Evolutionary conservation across 2,113 vertebrate species (phyloP).

Genomic region (Charina bottae): DNA sequence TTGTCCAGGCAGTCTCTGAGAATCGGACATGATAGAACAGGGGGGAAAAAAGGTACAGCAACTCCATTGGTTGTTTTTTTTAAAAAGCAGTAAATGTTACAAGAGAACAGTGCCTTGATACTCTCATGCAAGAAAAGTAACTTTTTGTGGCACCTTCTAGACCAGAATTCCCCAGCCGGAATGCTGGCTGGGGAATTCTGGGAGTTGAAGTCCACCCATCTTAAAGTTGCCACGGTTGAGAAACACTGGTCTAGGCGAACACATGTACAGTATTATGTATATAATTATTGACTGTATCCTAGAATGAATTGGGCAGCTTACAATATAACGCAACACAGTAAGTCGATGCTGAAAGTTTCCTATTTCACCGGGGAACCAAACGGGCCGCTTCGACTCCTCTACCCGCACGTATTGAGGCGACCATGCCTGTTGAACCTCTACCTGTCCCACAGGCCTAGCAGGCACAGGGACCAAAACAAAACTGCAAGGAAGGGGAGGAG

Average conservation of each 20-base stretch:
- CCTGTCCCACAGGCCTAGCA: background rate
- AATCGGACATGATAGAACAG: too few relatives aligned
- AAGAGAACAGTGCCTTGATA: background rate
- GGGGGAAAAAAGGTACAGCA: too few relatives aligned
- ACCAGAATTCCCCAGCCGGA: too few relatives aligned
- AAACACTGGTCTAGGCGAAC: background rate
- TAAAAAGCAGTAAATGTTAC: too few relatives aligned
- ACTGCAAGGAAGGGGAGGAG: background rate
- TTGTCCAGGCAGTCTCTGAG: too few relatives aligned
- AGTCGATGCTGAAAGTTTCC: background rate
- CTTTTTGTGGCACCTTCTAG: background rate
- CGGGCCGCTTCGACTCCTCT: background rate
- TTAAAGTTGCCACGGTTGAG: too few relatives aligned
- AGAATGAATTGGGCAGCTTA: background rate
- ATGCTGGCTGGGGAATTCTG: too few relatives aligned
- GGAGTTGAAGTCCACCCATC: too few relatives aligned
- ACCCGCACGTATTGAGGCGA: background rate
- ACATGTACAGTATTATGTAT: background rate
- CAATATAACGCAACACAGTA: background rate
- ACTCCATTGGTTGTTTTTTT: too few relatives aligned
- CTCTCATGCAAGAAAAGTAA: background rate
- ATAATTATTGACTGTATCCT: background rate
- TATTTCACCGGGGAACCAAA: background rate
- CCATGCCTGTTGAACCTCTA: background rate
- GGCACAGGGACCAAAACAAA: background rate